Conservation (phyloP, 1,140 invertebrate species). For the Micrasema minimum region DNA sequence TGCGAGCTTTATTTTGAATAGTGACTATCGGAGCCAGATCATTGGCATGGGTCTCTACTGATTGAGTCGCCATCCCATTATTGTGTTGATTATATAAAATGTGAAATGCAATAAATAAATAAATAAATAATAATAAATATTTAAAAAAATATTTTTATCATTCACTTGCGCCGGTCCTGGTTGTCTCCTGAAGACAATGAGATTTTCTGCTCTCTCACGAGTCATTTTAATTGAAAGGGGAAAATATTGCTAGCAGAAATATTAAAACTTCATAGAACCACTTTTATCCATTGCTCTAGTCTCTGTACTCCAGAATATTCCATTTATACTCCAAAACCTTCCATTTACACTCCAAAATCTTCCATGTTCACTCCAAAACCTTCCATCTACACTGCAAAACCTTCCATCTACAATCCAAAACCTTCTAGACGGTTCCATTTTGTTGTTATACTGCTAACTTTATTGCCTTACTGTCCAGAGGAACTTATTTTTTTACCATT, state of each 20-base stretch:
- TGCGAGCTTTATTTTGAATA: too few species aligned
- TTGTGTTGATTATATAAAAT: too few species aligned
- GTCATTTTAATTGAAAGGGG: constrained; percentile 33
- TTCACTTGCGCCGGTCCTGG: neutral
- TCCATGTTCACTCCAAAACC: neutral
- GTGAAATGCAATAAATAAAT: too few species aligned
- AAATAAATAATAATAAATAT: too few species aligned
- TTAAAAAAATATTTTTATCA: too few species aligned
- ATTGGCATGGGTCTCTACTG: too few species aligned
- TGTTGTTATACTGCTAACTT: too few species aligned
- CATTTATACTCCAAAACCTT: neutral
- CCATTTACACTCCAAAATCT: neutral
- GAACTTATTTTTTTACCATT: too few species aligned
- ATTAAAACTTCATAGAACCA: constrained; percentile 10
- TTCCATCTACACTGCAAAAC: neutral
- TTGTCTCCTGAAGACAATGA: constrained; percentile 22
- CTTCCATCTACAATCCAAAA: neutral
- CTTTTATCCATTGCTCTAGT: neutral
- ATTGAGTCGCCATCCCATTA: too few species aligned
- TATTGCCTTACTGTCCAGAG: too few species aligned
- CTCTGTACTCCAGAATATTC: neutral
- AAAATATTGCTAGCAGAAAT: constrained; percentile 25
- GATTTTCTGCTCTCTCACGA: constrained; percentile 22
- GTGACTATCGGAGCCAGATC: too few species aligned
- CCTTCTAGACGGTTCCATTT: too few species aligned